A percentile compares a stretch with the other conserved stretches of the same genome.
Conservation (phyloP, 2,113 vertebrate species). For the Jacana jacana region DNA sequence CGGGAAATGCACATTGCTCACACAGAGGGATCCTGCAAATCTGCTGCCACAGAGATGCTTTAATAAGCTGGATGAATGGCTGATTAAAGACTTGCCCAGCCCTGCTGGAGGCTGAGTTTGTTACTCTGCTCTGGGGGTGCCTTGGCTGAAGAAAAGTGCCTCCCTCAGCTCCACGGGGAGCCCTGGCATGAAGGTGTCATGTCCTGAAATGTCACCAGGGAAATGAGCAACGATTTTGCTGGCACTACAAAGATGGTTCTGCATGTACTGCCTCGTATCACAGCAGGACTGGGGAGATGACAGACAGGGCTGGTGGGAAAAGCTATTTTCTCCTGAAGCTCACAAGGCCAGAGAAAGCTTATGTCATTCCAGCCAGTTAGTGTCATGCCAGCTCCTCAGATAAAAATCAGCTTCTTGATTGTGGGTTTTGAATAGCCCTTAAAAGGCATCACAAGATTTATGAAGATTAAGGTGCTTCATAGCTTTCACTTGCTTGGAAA, state of each 20-base stretch:
- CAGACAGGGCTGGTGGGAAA: conserved; percentile 10
- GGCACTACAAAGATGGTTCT: not conserved
- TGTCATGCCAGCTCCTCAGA: not conserved
- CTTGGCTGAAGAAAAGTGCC: not conserved
- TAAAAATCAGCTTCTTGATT: not conserved
- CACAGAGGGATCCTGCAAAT: not conserved
- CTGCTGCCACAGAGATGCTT: not conserved
- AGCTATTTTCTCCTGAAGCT: not conserved
- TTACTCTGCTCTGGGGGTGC: not conserved
- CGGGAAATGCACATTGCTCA: not conserved
- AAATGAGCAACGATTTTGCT: not conserved
- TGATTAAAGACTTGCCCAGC: not conserved
- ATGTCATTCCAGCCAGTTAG: not conserved
- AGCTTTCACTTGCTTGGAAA: not conserved
- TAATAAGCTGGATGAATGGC: not conserved
- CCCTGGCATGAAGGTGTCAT: not conserved
- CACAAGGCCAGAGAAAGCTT: not conserved
- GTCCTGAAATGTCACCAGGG: not conserved
- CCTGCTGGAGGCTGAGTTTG: not conserved
- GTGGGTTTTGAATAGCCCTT: not conserved
- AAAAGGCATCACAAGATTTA: not conserved
- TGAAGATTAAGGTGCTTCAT: not conserved
- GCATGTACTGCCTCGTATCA: not conserved
- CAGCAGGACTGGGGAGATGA: not conserved
- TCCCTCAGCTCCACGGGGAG: not conserved